These are phyloP conservation scores for Endomychus coccineus DNA, from an alignment of 2,888 invertebrate species.

Conservation along the genomic window DNA sequence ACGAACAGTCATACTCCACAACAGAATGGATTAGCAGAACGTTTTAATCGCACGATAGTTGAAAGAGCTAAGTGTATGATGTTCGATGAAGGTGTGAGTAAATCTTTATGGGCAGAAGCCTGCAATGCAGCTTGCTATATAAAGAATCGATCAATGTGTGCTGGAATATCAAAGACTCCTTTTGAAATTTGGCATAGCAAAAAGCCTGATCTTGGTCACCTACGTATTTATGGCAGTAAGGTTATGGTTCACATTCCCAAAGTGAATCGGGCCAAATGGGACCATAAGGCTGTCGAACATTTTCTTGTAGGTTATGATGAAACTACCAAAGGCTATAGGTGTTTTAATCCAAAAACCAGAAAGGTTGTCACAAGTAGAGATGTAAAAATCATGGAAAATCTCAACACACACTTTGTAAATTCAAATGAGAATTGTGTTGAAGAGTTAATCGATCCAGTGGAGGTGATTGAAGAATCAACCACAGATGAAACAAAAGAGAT, in stretches of 20 bases:
- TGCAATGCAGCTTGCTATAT: constrained; percentile 16
- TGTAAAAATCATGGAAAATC: constrained; percentile 11
- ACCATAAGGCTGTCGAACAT: constrained; percentile 17
- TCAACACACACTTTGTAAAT: neutral
- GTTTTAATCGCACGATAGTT: constrained; percentile 22
- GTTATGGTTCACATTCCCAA: constrained; percentile 22
- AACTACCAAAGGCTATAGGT: constrained; percentile 20
- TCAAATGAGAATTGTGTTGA: neutral
- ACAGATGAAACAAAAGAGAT: too few species aligned
- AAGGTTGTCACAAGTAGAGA: constrained; percentile 7
- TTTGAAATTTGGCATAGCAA: constrained; percentile 1
- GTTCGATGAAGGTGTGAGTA: constrained; percentile 16
- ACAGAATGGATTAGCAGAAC: constrained; percentile 28
- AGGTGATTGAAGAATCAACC: constrained; percentile 4
- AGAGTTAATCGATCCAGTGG: constrained; percentile 5
- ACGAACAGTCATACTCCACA: constrained; percentile 27
- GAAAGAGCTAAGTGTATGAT: constrained; percentile 22
- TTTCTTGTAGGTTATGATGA: constrained; percentile 22
- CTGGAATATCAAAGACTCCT: constrained; percentile 1
- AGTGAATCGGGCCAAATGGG: constrained; percentile 18
- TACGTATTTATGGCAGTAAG: constrained; percentile 18
- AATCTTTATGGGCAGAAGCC: constrained; percentile 20
- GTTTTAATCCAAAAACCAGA: constrained; percentile 9
- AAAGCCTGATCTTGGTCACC: constrained; percentile 23
- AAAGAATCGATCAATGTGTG: constrained; percentile 1